A percentile compares a stretch with the other conserved stretches of the same genome.
phyloP scores from a whole-genome alignment of 2,797 vertebrate genomes.

The Naso thynnoides region DNA sequence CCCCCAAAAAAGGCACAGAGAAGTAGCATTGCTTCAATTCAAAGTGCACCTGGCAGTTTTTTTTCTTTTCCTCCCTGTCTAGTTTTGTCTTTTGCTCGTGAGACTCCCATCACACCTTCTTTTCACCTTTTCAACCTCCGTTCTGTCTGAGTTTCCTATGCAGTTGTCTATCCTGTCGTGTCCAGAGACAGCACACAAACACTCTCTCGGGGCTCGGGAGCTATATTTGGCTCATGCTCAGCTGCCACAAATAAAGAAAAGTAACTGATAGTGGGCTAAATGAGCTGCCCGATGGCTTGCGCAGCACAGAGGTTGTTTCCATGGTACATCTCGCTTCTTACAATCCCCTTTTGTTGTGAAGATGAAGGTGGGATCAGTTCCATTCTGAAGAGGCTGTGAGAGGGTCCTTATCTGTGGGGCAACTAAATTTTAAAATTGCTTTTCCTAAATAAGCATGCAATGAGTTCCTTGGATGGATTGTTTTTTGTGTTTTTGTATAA shows the following conservation, averaged over 20 bases:
- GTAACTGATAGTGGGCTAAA: slow-evolving; percentile 77
- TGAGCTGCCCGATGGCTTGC: slow-evolving; percentile 51
- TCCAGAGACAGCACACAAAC: slow-evolving; percentile 38
- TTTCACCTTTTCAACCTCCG: slow-evolving; percentile 37
- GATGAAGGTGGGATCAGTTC: slow-evolving; percentile 31
- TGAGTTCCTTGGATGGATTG: background rate
- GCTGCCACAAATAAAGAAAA: slow-evolving; percentile 83
- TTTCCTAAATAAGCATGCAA: slow-evolving; percentile 11
- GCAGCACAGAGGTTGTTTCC: slow-evolving; percentile 62
- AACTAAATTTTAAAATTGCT: slow-evolving; percentile 4
- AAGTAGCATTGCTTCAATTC: background rate
- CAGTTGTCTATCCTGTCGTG: slow-evolving; percentile 40
- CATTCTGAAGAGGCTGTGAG: slow-evolving; percentile 7
- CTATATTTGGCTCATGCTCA: slow-evolving; percentile 88
- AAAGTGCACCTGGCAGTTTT: background rate
- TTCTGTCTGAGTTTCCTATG: slow-evolving; percentile 25
- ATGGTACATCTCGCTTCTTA: slow-evolving; percentile 53
- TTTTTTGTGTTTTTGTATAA: background rate
- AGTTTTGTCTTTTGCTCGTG: background rate
- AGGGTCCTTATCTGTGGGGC: slow-evolving; percentile 15
- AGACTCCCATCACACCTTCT: slow-evolving; percentile 26
- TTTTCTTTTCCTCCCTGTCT: background rate
- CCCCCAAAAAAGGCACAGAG: too few species aligned
- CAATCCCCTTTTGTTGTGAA: slow-evolving; percentile 37
- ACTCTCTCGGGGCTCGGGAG: slow-evolving; percentile 45